Evolutionary conservation across 2,113 vertebrate species (phyloP), one percentile per base, ranked within the genome.

Genomic region (Corythoichthys haematopterus): DNA sequence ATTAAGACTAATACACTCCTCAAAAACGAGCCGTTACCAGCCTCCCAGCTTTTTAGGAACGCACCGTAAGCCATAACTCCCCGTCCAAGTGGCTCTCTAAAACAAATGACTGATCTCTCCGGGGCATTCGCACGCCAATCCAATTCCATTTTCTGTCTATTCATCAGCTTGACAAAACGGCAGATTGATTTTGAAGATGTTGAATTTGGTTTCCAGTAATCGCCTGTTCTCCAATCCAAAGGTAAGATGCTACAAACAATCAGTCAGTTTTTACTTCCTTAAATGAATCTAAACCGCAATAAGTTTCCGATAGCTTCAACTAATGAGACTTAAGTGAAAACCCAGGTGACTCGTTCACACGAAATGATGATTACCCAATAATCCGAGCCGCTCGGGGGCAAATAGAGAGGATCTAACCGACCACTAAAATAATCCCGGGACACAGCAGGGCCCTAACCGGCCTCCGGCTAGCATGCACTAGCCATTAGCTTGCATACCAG

Each of bases 341-440:
- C 63, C 75, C 59, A 80, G 79, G 77, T 85, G 79, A 78, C 80
- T 88, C 69, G 78, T 79, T 83, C 81, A 84, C 75, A 84, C 71
- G 76, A 78, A 69, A 76, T 87, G 83, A 89, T 83, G 80, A 87
- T 87, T 81, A 82, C 84, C 80, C 85, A 81, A 71, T 84, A 87
- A 85, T 88, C 76, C 74, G 51, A 75, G 62, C 79, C 87, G 78
- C 78, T 70, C 20, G 74, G 84, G 72, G 84, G 86, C 84, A 86
- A 85, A 87, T 88, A 75, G 81, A 82, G 75, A 53, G 64, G 72
- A 67, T 82, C 77, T 80, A 78, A 60, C 75, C 60, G 77, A 80
- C 81, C 86, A 81, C 82, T 82, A 75, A 87, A 61, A 84, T 90
- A 87, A 91, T 90, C 87, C 83, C 83, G 77, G 87, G 84, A 87